Conservation (phyloP, 1,140 invertebrate genomes). For the Temnothorax curvispinosus region DNA sequence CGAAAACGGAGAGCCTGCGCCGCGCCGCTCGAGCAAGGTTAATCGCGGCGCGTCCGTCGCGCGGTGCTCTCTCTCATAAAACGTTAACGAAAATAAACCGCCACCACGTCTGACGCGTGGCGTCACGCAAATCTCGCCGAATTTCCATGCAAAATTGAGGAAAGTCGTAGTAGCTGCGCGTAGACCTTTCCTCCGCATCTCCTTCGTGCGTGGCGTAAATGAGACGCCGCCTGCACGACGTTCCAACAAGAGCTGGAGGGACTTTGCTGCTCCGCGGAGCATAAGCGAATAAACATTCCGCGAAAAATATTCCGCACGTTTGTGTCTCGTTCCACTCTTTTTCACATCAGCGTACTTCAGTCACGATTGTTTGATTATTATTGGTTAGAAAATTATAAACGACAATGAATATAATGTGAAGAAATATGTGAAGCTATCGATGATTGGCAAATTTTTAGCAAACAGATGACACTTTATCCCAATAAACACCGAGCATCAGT, state of each 20-base stretch:
- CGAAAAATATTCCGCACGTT: not conserved
- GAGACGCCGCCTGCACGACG: not conserved
- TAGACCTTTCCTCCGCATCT: not conserved
- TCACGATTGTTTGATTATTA: not conserved
- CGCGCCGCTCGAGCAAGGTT: slow-evolving; percentile 28
- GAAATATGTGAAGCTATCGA: too few species aligned
- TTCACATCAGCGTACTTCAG: not conserved
- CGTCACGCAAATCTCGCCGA: slow-evolving; percentile 48
- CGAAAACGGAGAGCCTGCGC: slow-evolving; percentile 41
- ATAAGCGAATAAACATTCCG: not conserved
- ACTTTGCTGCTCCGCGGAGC: not conserved
- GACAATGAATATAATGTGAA: not conserved
- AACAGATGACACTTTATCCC: not conserved
- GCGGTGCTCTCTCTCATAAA: slow-evolving; percentile 1
- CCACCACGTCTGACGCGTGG: not conserved
- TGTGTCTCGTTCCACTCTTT: not conserved
- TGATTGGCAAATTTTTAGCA: not conserved
- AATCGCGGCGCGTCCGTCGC: slow-evolving; percentile 22
- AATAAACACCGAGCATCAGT: too few species aligned
- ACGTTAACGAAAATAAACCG: slow-evolving; percentile 47
- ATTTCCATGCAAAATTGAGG: slow-evolving; percentile 49
- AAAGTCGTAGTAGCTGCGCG: slow-evolving; percentile 19
- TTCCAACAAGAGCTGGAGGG: not conserved
- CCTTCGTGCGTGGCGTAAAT: not conserved
- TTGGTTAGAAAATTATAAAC: not conserved